Evolutionary conservation across 1,140 invertebrate species (phyloP), one percentile per base, ranked within the genome.

Genomic region (Aphaenogaster floridana): DNA sequence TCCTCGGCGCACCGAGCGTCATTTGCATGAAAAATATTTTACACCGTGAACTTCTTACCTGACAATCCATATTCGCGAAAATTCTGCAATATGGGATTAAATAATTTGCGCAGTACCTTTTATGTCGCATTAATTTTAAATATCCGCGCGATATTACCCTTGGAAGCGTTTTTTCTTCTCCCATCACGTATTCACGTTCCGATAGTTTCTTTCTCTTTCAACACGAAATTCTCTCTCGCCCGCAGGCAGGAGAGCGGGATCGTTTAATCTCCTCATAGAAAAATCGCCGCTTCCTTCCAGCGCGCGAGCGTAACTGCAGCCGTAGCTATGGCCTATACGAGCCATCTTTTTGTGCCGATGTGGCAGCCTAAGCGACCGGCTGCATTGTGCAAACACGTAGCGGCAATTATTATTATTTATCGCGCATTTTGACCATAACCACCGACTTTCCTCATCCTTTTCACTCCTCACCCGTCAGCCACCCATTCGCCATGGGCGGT

Each of bases 331-430:
- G 11, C 45, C 45, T 80, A 80, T 57, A 83, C 78, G 68, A 79
- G 59, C 72, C 77, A 88, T 89, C 76, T 87, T 78, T 86, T 86
- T 68, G 42, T 85, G 64, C 68, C 86, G 63, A 81, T 88, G 76
- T 83, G 81, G 79, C 87, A 69, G 88, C 87, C 90, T 95, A 95
- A 95, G 94, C 93, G 88, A 72, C 89, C 77, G 54, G 64, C 79
- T 80, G 91, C 89, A 94, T 95, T 95, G 94, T 95, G 92, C 89
- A 93, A 93, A 94, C 94, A 95, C 94, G 94, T 95, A 95, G 92
- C 85, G 86, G 90, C 92, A 94, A 95, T 95, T 93, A 95, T 93
- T 93, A 94, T 95, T 94, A 94, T 94, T 95, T 95, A 95, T 94
- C 94, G 92, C 87, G 78, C 92, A 89, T 92, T 93, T 93, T 88